Percentiles rank a stretch among this genome's conserved stretches.
phyloP scores from a whole-genome alignment of 2,113 vertebrate genomes.

The Gadus chalcogrammus region DNA sequence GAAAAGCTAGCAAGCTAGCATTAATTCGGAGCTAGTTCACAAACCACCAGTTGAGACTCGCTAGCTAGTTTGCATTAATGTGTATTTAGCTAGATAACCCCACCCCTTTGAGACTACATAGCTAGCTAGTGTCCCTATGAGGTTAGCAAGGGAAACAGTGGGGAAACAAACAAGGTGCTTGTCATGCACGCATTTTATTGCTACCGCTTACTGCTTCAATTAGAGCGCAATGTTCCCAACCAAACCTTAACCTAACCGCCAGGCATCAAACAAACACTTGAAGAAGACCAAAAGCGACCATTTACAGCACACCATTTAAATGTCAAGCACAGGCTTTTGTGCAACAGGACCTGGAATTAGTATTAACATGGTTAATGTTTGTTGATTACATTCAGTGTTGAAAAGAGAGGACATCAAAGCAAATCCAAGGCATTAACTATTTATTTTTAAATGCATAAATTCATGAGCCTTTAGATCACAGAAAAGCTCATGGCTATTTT shows the following conservation, averaged over 20 bases:
- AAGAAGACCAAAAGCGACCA: slow-evolving; percentile 29
- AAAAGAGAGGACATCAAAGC: slow-evolving; percentile 39
- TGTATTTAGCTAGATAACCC: slow-evolving; percentile 27
- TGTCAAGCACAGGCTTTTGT: slow-evolving; percentile 27
- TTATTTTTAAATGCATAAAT: slow-evolving; percentile 39
- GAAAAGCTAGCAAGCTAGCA: too few species aligned
- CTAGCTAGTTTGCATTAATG: too few species aligned
- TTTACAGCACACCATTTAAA: slow-evolving; percentile 31
- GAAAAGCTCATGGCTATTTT: not conserved
- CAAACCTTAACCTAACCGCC: not conserved
- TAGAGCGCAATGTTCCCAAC: too few species aligned
- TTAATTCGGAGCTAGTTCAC: too few species aligned
- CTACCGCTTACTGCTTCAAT: not conserved
- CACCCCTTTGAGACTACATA: not conserved
- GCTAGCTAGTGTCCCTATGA: too few species aligned
- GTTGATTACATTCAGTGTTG: slow-evolving; percentile 39
- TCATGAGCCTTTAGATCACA: slow-evolving; percentile 26
- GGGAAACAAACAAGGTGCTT: too few species aligned
- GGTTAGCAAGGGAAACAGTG: too few species aligned
- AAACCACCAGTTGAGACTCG: too few species aligned
- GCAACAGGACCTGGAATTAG: slow-evolving; percentile 29
- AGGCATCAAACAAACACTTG: slow-evolving; percentile 32
- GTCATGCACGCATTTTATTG: not conserved
- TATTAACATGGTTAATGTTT: slow-evolving; percentile 24
- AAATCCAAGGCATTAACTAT: slow-evolving; percentile 30